Base-by-base conservation (phyloP, 2,888 invertebrate species). In the Drosophila greeni region DNA sequence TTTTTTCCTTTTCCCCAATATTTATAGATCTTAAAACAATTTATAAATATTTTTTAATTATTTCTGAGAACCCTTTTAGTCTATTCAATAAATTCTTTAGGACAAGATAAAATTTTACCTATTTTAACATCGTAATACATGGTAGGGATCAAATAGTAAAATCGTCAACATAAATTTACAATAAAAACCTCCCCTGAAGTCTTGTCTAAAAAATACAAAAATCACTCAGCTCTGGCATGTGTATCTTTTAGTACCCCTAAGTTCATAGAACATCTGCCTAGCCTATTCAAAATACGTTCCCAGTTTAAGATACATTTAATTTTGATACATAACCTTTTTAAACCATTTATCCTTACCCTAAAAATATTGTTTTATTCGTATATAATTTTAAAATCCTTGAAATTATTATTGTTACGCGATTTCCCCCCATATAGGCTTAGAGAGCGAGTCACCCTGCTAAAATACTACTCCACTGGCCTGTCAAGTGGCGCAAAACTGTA, bases 401-500 rank as follows among this genome's bases (percentile, higher is more conserved):
- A 18, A 3, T 12, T 7, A 7, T 2, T 0, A 0, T 26, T 3
- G 16, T 16, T 2, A 16, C 26, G 26, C 26, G 0, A 18, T 18
- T 45, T n/a, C n/a, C 6, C 18, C 2, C 12, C 16, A 18, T 18
- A 43, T 14, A 37, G 12, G 20, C 16, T 8, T 5, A 3, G 11
- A 39, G 14, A 36, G 16, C 40, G 59, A 18, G 24, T 14, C 18
- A 59, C 52, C 39, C 48, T 43, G 40, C 29, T 49, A 29, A 4
- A 18, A 16, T 49, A 49, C 34, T 37, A 31, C 43, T 12, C 37
- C 65, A 20, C 29, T 53, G 34, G 11, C 20, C 51, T 39, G 57
- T 37, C 57, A 52, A 57, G 58, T 59, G 40, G 24, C 14, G 43
- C 36, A 60, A 40, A 45, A 60, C 55, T 54, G 18, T 59, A 59